These are phyloP conservation scores for Montifringilla adamsi DNA, from an alignment of 2,113 vertebrate species.

Conservation along the genomic window DNA sequence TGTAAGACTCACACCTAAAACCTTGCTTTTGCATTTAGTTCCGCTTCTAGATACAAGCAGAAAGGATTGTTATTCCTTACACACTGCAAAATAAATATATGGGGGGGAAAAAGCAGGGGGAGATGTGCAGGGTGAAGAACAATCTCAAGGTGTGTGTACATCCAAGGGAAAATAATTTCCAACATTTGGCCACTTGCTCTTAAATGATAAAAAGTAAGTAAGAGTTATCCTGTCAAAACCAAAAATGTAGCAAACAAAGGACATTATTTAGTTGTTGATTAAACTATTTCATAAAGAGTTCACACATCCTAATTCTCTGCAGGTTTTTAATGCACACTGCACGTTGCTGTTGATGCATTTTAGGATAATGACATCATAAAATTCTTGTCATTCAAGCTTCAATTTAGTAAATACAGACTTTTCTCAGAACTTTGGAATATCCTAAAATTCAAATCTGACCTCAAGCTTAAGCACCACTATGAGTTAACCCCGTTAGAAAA, in stretches of 20 bases:
- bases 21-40: neutral
- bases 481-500: neutral
- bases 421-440: neutral
- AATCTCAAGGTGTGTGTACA: neutral
- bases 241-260: neutral
- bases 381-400: neutral
- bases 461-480: neutral
- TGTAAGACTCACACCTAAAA: neutral
- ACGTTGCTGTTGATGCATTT: neutral
- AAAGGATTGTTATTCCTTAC: neutral
- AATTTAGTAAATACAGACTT: neutral
- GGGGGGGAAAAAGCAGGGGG: fast-evolving
- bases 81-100: neutral
- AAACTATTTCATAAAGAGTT: neutral
- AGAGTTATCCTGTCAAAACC: neutral
- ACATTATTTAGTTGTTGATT: neutral
- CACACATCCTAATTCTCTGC: neutral
- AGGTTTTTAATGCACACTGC: neutral
- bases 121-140: neutral
- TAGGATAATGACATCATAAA: neutral
- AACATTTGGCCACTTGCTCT: neutral
- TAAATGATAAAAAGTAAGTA: neutral
- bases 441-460: neutral
- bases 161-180: neutral
- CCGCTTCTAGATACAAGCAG: neutral